A percentile compares a stretch with the other conserved stretches of the same genome.
These are phyloP conservation scores for Drosophila birchii DNA, from an alignment of 2,888 invertebrate genomes.

Conservation along the genomic window DNA sequence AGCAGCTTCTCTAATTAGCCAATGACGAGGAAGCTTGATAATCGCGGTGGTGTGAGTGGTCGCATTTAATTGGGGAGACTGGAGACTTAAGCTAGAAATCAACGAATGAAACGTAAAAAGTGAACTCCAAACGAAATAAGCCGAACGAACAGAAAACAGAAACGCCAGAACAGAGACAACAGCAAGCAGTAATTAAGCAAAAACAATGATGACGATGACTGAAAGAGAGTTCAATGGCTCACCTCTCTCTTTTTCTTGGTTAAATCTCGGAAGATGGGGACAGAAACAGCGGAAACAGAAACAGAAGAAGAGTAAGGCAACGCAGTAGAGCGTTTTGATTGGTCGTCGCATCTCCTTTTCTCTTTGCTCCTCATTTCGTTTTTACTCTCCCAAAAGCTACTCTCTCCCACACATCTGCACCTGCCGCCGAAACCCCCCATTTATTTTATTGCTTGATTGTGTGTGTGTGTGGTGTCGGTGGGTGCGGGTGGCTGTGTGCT, in stretches of 20 bases:
- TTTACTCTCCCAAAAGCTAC: constrained; percentile 3
- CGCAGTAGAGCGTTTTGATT: constrained; percentile 65
- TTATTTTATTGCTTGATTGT: constrained; percentile 47
- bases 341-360: constrained; percentile 56
- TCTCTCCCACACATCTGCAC: constrained; percentile 21
- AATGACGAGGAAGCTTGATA: constrained; percentile 60
- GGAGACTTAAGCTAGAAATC: constrained; percentile 1
- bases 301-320: constrained; percentile 72
- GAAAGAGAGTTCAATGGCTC: constrained; percentile 41
- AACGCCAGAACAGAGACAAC: not conserved
- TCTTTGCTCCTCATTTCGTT: constrained; percentile 10
- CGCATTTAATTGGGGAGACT: constrained; percentile 13
- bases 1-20: constrained; percentile 65
- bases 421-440: constrained; percentile 26
- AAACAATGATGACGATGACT: constrained; percentile 33
- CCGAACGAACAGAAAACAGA: constrained; percentile 14
- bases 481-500: constrained; percentile 34
- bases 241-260: constrained; percentile 46
- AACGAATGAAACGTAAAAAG: constrained; percentile 19
- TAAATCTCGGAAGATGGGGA: constrained; percentile 45
- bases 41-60: constrained; percentile 6
- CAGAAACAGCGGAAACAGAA: constrained; percentile 35
- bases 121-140: constrained; percentile 23
- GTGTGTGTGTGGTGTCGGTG: constrained; percentile 40
- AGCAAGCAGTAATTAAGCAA: constrained; percentile 52